These are phyloP conservation scores for Tragelaphus oryx DNA, from an alignment of 2,797 vertebrate genomes.

Conservation along the genomic window DNA sequence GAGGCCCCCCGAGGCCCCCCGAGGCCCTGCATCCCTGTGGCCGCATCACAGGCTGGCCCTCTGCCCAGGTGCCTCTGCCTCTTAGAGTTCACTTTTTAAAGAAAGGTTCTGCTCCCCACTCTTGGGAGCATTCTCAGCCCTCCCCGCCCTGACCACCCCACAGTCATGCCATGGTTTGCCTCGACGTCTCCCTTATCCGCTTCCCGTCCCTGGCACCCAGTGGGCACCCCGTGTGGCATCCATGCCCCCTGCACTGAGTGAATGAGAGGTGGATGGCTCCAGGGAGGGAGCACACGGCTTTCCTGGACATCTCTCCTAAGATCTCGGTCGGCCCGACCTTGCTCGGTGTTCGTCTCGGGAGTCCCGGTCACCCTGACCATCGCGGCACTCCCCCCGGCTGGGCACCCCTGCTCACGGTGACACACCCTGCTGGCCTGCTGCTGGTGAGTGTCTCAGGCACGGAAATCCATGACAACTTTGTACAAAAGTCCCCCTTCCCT, in stretches of 20 bases:
- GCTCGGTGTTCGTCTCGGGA: not conserved
- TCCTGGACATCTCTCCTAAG: no score
- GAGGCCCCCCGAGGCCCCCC: accelerated
- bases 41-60: not conserved
- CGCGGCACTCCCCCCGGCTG: not conserved
- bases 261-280: not conserved
- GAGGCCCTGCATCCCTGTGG: not conserved
- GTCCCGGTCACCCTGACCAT: not conserved
- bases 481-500: not conserved
- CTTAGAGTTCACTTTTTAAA: not conserved
- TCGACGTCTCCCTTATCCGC: not conserved
- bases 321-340: not conserved
- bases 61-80: not conserved
- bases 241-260: no score
- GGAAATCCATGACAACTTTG: not conserved
- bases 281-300: not conserved
- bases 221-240: accelerated
- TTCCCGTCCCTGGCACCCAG: not conserved
- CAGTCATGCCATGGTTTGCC: not conserved
- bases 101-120: not conserved
- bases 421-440: not conserved
- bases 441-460: accelerated
- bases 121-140: not conserved
- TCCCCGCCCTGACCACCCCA: not conserved
- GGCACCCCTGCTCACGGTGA: not conserved